A percentile compares a stretch with the other conserved stretches of the same genome.
phyloP scores from a whole-genome alignment of 2,888 invertebrate genomes.

The Orchesellides sinensis region DNA sequence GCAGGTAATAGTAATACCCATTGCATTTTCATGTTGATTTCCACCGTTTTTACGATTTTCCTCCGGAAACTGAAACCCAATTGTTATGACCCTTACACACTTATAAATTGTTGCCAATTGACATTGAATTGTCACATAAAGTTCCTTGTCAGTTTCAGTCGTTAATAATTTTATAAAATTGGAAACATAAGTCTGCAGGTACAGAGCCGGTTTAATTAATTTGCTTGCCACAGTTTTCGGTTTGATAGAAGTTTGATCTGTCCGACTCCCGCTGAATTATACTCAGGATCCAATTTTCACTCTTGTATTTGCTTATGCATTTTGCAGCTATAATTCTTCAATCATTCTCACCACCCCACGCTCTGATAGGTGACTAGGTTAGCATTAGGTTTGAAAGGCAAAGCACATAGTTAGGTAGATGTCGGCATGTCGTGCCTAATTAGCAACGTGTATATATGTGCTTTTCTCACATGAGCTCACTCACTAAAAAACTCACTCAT shows the following conservation, averaged over 20 bases:
- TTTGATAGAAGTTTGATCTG: no score
- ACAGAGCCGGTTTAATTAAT: no score
- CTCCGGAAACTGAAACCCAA: constrained; percentile 21
- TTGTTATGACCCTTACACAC: constrained; percentile 8
- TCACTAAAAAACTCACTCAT: background rate
- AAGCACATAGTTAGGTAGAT: background rate
- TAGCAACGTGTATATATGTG: background rate
- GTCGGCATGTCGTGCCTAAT: constrained; percentile 5
- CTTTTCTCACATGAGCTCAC: background rate
- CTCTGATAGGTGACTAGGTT: background rate
- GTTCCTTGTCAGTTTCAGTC: no score
- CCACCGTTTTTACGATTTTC: background rate
- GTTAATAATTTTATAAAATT: no score
- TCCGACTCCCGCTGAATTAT: no score
- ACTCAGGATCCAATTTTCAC: no score
- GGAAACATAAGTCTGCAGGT: no score
- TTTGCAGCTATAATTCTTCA: background rate
- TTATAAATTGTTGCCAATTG: no score
- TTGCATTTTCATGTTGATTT: background rate
- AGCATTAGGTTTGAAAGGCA: background rate
- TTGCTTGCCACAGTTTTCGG: no score
- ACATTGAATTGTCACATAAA: no score
- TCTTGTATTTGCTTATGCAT: background rate
- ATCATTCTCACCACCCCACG: background rate
- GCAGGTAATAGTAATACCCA: background rate